Evolutionary conservation across 2,113 vertebrate genomes (phyloP).

Genomic region (Muscicapa adusta): DNA sequence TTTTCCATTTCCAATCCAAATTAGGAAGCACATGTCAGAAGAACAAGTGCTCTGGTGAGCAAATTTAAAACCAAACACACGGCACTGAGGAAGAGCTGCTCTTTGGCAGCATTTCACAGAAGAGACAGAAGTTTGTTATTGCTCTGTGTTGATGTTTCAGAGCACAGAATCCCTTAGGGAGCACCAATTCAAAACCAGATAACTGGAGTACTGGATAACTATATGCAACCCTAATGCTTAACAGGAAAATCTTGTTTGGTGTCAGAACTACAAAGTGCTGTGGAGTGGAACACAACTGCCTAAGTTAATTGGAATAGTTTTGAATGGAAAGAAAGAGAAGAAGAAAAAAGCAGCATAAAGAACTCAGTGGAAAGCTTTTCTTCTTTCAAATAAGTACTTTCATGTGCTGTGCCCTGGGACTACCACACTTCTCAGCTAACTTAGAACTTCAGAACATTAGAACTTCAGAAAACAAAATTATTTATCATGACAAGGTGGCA

Average conservation of each 20-base stretch:
- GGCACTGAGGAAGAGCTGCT: background rate
- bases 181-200: background rate
- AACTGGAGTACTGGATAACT: background rate
- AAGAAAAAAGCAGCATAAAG: background rate
- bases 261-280: background rate
- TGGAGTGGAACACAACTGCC: background rate
- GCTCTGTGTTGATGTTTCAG: background rate
- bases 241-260: background rate
- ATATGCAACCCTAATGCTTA: background rate
- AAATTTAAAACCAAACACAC: background rate
- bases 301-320: background rate
- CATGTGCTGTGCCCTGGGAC: background rate
- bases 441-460: background rate
- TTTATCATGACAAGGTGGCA: background rate
- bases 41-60: background rate
- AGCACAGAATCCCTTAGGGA: background rate
- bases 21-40: background rate
- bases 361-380: background rate
- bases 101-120: conserved; percentile 8
- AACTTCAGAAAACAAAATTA: background rate
- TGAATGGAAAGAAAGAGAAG: background rate
- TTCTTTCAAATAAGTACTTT: background rate
- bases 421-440: background rate
- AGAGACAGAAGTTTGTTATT: background rate
- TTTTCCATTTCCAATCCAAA: background rate